Evolutionary conservation across 2,888 invertebrate species (phyloP).

Genomic region (Chymomyza procnemis): DNA sequence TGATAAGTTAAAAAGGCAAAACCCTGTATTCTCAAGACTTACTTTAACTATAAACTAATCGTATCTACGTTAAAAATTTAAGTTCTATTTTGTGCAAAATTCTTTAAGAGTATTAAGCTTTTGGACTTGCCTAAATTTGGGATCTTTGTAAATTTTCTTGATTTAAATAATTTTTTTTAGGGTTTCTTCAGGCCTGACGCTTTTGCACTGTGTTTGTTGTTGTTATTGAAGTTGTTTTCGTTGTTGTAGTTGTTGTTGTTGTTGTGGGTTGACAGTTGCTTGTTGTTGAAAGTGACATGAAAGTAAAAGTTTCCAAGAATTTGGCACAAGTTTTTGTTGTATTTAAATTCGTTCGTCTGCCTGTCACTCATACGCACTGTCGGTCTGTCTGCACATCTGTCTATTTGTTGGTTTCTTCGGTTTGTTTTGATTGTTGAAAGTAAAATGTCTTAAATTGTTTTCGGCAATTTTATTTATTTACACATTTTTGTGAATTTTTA

Average conservation of each 20-base stretch:
- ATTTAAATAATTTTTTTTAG: constrained; percentile 17
- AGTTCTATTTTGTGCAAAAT: not conserved
- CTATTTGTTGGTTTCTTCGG: not conserved
- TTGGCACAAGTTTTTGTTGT: not conserved
- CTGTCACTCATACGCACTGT: not conserved
- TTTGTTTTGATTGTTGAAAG: constrained; percentile 6
- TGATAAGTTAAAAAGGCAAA: too few relatives aligned
- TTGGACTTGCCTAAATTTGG: not conserved
- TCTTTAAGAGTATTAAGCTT: not conserved
- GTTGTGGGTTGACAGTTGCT: not conserved
- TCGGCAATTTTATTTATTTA: not conserved
- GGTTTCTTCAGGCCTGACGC: not conserved
- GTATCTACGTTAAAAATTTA: too few relatives aligned
- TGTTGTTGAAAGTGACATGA: constrained; percentile 28
- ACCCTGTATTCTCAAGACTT: too few relatives aligned
- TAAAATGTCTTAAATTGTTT: not conserved
- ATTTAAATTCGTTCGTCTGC: not conserved
- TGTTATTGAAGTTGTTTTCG: not conserved
- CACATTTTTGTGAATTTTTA: not conserved
- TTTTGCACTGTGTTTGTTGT: not conserved
- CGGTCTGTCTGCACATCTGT: not conserved
- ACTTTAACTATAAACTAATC: too few relatives aligned
- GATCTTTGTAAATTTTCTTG: constrained; percentile 5
- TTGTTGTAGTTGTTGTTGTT: not conserved
- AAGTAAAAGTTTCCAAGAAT: constrained; percentile 53